phyloP scores from a whole-genome alignment of 2,797 vertebrate genomes.

The Artibeus jamaicensis region DNA sequence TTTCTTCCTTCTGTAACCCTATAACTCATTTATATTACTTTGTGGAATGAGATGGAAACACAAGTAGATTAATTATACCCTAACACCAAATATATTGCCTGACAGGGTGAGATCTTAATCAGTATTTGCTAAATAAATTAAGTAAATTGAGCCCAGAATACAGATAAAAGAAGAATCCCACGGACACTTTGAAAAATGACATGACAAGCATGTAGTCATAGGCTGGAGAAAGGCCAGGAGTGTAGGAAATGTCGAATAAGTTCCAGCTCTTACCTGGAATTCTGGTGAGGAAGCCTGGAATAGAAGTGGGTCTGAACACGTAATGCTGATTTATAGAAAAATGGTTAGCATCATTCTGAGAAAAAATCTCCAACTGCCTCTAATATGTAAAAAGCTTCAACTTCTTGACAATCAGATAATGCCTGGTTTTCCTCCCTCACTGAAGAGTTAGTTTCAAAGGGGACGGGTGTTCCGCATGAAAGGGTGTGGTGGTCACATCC shows the following conservation, averaged over 20 bases:
- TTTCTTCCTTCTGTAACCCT: not conserved
- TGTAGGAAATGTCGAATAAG: not conserved
- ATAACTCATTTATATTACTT: not conserved
- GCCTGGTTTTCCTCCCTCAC: not conserved
- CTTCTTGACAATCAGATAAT: not conserved
- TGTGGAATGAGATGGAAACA: not conserved
- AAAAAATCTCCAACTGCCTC: not conserved
- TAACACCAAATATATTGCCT: not conserved
- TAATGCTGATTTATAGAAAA: not conserved
- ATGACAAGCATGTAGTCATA: not conserved
- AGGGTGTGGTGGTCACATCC: rapidly evolving
- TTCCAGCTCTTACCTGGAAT: not conserved
- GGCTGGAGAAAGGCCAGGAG: not conserved
- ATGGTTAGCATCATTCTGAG: not conserved
- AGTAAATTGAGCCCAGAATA: not conserved
- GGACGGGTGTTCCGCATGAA: not conserved
- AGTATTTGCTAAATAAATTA: not conserved
- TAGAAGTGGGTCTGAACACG: not conserved
- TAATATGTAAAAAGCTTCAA: not conserved
- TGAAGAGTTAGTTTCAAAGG: not conserved
- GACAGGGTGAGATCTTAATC: not conserved
- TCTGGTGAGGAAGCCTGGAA: not conserved
- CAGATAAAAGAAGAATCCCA: not conserved
- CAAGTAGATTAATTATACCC: not conserved
- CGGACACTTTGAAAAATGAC: not conserved